Base-by-base conservation (phyloP, 2,797 vertebrate species). In the Sebastes kiyomatsui region DNA sequence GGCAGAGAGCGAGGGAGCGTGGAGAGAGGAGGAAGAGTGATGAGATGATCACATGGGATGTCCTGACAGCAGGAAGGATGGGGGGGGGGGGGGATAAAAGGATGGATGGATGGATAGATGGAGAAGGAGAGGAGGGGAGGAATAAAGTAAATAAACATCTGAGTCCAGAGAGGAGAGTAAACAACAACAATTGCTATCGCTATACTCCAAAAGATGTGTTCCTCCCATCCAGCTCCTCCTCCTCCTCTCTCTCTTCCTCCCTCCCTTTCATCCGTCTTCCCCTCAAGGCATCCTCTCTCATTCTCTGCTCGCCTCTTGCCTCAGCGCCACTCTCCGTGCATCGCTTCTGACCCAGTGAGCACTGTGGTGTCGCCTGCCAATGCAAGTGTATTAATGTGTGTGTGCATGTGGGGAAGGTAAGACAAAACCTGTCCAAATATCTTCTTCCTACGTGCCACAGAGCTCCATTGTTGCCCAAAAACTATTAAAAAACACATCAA, bases 341-440 rank as follows among this genome's bases (percentile, higher is more conserved):
- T 94, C 89, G 72, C 88, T 93, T 94, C 93, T 91, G 89, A 87
- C 86, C 88, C 93, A 94, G 77, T 93, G 91, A 91, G 73, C 92
- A 91, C 75, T 8, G 64, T 59, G 79, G 77, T 56, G 73, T 88
- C 68, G 38, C 69, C 85, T 23, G 82, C 75, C 72, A 64, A 25
- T 25, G 62, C 22, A 12, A 35, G 77, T 76, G 68, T 76, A 76
- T 85, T 4, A 27, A 10, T 60, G 23, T 59, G 69, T 16, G 52
- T 60, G 76, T 77, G 75, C 61, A 69, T 58, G 65, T 27, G 75
- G 58, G 23, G 20, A 9, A 72, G 70, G 59, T 27, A 70, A 58
- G 32, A 85, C 49, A 52, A 67, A 77, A 72, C 65, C 30, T 49
- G 82, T 77, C 74, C 2, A 4, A 18, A 66, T 12, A 28, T 27